Evolutionary conservation across 37 sponge, comb jelly and placozoan genomes (phyloP).

Genomic region (Sycon ciliatum): DNA sequence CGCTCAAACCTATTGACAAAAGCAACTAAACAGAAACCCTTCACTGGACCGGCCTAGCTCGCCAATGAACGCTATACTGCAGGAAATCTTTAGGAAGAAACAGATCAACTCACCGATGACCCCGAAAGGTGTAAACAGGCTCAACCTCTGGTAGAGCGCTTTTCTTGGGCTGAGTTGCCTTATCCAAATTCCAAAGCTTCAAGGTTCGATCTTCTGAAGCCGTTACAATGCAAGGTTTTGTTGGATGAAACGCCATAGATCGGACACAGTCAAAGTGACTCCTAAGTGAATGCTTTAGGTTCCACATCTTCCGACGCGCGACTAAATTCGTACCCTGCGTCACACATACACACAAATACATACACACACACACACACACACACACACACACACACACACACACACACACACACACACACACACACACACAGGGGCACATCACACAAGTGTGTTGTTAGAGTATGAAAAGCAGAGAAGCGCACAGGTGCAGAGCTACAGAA

Average conservation of each 20-base stretch:
- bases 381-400: background rate
- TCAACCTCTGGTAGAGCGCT: constrained; percentile 66
- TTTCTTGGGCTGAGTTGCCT: constrained; percentile 30
- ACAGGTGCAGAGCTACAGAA: no score
- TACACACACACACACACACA: background rate
- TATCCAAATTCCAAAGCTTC: constrained; percentile 74
- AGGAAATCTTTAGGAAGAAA: no score
- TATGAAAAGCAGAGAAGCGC: no score
- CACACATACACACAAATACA: background rate
- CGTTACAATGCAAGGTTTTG: constrained; percentile 45
- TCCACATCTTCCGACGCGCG: no score
- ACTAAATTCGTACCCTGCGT: background rate
- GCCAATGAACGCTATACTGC: no score
- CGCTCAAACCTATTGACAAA: no score
- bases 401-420: no score
- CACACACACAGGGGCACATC: no score
- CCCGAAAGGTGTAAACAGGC: constrained; percentile 77
- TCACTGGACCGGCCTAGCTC: no score
- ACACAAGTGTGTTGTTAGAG: no score
- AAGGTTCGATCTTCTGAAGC: constrained; percentile 51
- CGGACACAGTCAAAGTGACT: constrained; percentile 86
- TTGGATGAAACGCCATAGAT: constrained; percentile 69
- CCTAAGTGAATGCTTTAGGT: no score
- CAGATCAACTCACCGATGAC: constrained; percentile 40
- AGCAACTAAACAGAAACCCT: no score